Conservation (phyloP, 2,797 vertebrate genomes). For the Phalloptychus januarius region DNA sequence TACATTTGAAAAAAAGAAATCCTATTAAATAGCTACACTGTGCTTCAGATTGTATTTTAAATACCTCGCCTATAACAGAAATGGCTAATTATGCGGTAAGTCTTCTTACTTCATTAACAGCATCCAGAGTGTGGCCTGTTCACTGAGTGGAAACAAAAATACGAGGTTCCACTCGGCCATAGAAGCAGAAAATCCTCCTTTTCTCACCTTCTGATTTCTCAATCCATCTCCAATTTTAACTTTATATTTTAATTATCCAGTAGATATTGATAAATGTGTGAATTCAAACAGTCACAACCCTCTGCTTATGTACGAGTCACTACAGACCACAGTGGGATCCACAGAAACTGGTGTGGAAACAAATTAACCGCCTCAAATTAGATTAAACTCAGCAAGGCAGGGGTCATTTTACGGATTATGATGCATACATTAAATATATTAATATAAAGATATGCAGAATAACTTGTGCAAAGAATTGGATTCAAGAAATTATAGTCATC, state of each 20-base stretch:
- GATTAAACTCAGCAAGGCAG: not conserved
- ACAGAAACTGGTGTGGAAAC: not conserved
- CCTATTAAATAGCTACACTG: not conserved
- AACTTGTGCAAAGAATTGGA: not conserved
- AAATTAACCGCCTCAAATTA: not conserved
- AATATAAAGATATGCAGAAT: not conserved
- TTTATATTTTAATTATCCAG: not conserved
- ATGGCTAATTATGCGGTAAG: not conserved
- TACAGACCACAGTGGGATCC: not conserved
- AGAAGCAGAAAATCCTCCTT: not conserved
- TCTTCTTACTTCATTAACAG: not conserved
- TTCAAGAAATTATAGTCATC: not conserved
- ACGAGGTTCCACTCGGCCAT: not conserved
- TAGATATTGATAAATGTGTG: not conserved
- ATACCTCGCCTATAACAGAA: not conserved
- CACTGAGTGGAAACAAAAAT: too few relatives aligned
- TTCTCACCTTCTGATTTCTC: not conserved
- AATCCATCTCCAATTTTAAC: not conserved
- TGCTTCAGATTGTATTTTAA: not conserved
- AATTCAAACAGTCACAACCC: not conserved
- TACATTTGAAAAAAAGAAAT: not conserved
- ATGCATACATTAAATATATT: not conserved
- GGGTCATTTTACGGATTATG: not conserved
- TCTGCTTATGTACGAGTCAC: too few relatives aligned
- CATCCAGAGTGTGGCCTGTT: not conserved